A percentile compares a stretch with the other conserved stretches of the same genome.
These are phyloP conservation scores for Arothron firmamentum DNA, from an alignment of 2,113 vertebrate species.

Conservation along the genomic window DNA sequence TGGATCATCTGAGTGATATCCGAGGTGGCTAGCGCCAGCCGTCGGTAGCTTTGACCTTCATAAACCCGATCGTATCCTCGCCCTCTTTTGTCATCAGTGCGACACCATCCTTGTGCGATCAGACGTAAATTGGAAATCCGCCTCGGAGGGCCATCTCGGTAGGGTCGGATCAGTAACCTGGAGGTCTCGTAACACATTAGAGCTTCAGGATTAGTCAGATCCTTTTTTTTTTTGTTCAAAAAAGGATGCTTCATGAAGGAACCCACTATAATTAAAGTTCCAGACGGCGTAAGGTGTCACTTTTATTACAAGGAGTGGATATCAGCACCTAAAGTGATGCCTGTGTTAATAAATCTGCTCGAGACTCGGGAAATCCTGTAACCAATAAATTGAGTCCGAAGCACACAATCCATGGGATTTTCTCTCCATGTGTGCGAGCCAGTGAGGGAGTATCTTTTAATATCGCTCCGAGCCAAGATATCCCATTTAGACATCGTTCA, in stretches of 20 bases:
- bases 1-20: slow-evolving; percentile 86
- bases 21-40: slow-evolving; percentile 68
- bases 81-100: slow-evolving; percentile 24
- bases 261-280: neutral
- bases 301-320: slow-evolving; percentile 9
- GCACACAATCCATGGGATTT: slow-evolving; percentile 34
- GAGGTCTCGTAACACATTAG: too few species aligned
- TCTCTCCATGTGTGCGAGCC: slow-evolving; percentile 29
- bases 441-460: slow-evolving; percentile 60
- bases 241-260: neutral
- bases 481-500: slow-evolving; percentile 78
- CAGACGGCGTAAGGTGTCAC: neutral
- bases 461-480: slow-evolving; percentile 71
- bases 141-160: slow-evolving; percentile 54
- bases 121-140: slow-evolving; percentile 56
- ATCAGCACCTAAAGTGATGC: neutral
- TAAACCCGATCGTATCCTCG: slow-evolving; percentile 60
- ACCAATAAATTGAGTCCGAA: slow-evolving; percentile 18
- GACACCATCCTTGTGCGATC: slow-evolving; percentile 48
- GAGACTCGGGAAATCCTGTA: slow-evolving; percentile 3
- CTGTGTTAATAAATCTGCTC: slow-evolving; percentile 13
- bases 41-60: slow-evolving; percentile 84
- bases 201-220: too few species aligned
- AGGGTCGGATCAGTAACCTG: slow-evolving; percentile 39
- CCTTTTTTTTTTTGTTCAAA: slow-evolving; percentile 2